A percentile compares a stretch with the other conserved stretches of the same genome.
Conservation (phyloP, 2,888 invertebrate genomes). For the Micoletzkya japonica region DNA sequence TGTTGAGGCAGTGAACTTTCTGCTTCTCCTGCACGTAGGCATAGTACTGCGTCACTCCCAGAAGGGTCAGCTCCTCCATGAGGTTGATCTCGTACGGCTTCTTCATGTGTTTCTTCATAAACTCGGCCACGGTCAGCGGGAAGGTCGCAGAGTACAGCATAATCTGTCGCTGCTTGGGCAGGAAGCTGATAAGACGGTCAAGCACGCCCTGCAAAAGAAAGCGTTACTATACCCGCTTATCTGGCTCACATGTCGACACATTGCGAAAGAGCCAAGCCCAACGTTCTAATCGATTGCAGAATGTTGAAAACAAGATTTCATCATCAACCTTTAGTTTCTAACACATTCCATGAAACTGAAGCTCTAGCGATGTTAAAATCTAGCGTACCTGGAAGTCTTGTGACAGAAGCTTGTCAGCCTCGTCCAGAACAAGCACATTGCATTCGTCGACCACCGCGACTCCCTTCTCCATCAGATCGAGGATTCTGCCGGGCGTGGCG, state of each 20-base stretch:
- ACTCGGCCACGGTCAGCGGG: conserved; percentile 95
- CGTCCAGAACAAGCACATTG: conserved; percentile 94
- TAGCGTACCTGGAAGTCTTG: conserved; percentile 83
- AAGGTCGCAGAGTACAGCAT: conserved; percentile 98
- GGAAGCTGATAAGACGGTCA: conserved; percentile 88
- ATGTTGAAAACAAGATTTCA: no score
- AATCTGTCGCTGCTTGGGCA: conserved; percentile 94
- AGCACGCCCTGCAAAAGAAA: conserved; percentile 77
- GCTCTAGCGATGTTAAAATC: background rate
- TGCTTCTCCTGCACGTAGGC: conserved; percentile 99
- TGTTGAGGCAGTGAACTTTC: conserved; percentile 99
- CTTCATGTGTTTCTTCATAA: conserved; percentile 95
- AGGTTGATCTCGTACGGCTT: conserved; percentile 97
- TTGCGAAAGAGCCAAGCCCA: no score
- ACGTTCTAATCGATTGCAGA: no score
- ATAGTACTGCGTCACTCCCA: conserved; percentile 99
- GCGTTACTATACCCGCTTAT: no score
- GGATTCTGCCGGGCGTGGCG: conserved; percentile 97
- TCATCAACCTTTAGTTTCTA: no score
- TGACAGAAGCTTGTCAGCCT: conserved; percentile 96
- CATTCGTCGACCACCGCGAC: conserved; percentile 92
- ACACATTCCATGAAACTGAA: no score
- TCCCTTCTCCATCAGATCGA: conserved; percentile 98
- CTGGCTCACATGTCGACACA: no score
- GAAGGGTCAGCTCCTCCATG: conserved; percentile 97